These are phyloP conservation scores for Apoderus coryli DNA, from an alignment of 2,888 invertebrate genomes.

Conservation along the genomic window DNA sequence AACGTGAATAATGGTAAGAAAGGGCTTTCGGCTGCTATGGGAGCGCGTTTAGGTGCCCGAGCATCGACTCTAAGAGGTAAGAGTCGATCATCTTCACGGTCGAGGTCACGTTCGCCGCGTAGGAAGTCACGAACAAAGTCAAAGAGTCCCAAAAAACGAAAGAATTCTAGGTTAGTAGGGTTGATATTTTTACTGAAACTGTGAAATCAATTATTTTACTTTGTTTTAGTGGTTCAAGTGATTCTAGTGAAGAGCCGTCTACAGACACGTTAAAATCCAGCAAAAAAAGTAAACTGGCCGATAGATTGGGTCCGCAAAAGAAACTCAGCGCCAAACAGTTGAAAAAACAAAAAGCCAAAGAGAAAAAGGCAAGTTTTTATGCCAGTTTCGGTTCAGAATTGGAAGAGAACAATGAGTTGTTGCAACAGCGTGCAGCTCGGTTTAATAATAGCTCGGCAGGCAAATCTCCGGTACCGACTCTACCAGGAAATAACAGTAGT, in stretches of 20 bases:
- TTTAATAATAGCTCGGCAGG: constrained; percentile 42
- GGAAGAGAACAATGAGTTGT: constrained; percentile 60
- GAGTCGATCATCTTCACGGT: constrained; percentile 31
- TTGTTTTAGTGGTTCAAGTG: constrained; percentile 35
- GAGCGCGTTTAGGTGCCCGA: constrained; percentile 41
- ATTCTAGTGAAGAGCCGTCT: constrained; percentile 40
- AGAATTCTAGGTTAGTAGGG: constrained; percentile 29
- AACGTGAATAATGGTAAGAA: constrained; percentile 30
- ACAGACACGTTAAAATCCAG: constrained; percentile 26
- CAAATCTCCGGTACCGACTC: constrained; percentile 4
- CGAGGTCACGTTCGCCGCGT: constrained; percentile 26
- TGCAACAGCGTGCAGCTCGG: constrained; percentile 81
- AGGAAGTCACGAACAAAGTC: constrained; percentile 18
- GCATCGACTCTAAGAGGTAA: constrained; percentile 30
- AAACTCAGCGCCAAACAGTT: constrained; percentile 32
- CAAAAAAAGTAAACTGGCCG: constrained; percentile 34
- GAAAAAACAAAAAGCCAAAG: constrained; percentile 38
- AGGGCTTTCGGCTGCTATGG: constrained; percentile 42
- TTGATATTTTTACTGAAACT: background rate
- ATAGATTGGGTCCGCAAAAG: constrained; percentile 38
- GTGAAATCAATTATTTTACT: constrained; percentile 8
- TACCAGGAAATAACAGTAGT: too few relatives aligned
- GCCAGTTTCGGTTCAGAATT: constrained; percentile 46
- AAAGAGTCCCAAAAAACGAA: constrained; percentile 25
- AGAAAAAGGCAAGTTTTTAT: constrained; percentile 48